phyloP scores from a whole-genome alignment of 2,113 vertebrate species.

The Panthera tigris region DNA sequence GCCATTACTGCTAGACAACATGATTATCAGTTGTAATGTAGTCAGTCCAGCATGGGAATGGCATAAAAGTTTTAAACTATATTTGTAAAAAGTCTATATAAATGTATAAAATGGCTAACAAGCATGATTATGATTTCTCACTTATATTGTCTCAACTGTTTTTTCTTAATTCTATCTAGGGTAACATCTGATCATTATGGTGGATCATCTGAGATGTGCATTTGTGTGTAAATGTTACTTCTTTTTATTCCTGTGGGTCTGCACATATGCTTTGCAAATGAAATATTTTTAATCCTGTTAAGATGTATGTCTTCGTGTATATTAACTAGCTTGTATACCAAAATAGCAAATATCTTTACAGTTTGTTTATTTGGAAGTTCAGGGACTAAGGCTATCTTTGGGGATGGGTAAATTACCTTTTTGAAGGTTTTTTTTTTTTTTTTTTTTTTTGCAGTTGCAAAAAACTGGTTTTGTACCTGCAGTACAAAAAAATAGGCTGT shows the following conservation, averaged over 20 bases:
- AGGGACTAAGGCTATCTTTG: not conserved
- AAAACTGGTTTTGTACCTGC: too few species aligned
- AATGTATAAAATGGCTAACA: constrained; percentile 43
- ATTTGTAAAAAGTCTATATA: constrained; percentile 44
- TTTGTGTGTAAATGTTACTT: not conserved
- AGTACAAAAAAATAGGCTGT: not conserved
- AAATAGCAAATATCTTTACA: not conserved
- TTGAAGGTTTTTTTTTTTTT: not conserved
- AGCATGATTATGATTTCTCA: constrained; percentile 9
- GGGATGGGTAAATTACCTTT: not conserved
- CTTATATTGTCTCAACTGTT: constrained; percentile 29
- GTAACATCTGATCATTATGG: constrained; percentile 21
- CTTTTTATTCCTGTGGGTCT: not conserved
- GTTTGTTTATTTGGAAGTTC: not conserved
- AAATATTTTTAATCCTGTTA: constrained; percentile 32
- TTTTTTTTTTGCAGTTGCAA: not conserved
- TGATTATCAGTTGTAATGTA: constrained; percentile 58
- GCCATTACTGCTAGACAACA: constrained; percentile 61
- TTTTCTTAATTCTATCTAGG: constrained; percentile 15
- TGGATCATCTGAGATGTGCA: not conserved
- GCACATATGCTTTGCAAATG: not conserved
- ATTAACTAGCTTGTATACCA: not conserved
- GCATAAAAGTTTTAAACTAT: constrained; percentile 43
- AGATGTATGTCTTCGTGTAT: not conserved
- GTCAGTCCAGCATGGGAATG: not conserved